phyloP scores from a whole-genome alignment of 2,888 invertebrate species.

The Argyresthia goedartella region DNA sequence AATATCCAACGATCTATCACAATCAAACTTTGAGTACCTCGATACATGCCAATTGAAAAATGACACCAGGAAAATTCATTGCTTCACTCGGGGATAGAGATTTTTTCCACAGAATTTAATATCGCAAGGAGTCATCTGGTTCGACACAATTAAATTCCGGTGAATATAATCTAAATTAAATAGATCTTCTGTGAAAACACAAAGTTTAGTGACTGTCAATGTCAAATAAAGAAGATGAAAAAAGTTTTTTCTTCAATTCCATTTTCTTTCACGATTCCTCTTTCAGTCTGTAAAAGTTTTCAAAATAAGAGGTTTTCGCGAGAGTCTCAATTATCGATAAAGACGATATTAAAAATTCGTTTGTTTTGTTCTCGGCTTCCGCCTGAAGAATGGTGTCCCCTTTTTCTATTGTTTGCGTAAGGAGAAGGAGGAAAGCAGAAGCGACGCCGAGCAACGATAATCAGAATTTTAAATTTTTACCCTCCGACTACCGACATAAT shows the following conservation, averaged over 20 bases:
- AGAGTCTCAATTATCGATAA: slow-evolving; percentile 71
- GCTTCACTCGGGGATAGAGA: background rate
- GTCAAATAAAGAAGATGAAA: slow-evolving; percentile 71
- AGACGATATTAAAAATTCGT: slow-evolving; percentile 71
- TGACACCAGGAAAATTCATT: background rate
- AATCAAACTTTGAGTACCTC: slow-evolving; percentile 8
- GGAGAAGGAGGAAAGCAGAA: slow-evolving; percentile 49
- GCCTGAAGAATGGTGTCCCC: slow-evolving; percentile 56
- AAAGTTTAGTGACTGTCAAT: slow-evolving; percentile 67
- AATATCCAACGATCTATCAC: slow-evolving; percentile 18
- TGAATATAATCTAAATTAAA: slow-evolving; percentile 63
- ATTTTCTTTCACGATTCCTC: slow-evolving; percentile 65
- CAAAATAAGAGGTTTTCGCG: slow-evolving; percentile 68
- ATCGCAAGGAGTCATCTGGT: slow-evolving; percentile 45
- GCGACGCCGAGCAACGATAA: slow-evolving; percentile 51
- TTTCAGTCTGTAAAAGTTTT: slow-evolving; percentile 67
- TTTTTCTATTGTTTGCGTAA: slow-evolving; percentile 64
- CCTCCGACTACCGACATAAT: slow-evolving; percentile 50
- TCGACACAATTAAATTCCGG: slow-evolving; percentile 47
- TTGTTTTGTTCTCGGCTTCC: slow-evolving; percentile 67
- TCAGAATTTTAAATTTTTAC: slow-evolving; percentile 63
- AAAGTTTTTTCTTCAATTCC: slow-evolving; percentile 66
- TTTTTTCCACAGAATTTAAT: slow-evolving; percentile 27
- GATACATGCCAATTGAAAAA: background rate
- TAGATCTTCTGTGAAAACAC: slow-evolving; percentile 63